Base-by-base conservation (phyloP, 1,140 invertebrate species). In the Marisa cornuarietis region DNA sequence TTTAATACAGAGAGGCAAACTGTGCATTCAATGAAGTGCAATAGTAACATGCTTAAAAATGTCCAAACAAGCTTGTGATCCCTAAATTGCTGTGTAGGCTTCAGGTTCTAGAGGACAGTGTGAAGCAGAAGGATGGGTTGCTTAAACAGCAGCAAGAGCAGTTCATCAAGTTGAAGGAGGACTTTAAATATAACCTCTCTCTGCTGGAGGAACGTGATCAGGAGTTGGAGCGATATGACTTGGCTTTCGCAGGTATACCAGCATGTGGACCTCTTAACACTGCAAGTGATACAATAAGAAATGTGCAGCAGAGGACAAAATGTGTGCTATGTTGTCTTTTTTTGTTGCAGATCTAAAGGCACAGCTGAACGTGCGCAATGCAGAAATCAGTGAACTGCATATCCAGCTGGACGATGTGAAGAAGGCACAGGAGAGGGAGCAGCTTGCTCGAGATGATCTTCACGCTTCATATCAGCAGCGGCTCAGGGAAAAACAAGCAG, bases 181-280 rank as follows among this genome's bases (percentile, higher is more conserved):
- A 90, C 81, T 91, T 91, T 81, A 90, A 91, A 77, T 91, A 90
- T 77, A 91, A 91, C 76, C 79, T 91, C 14, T 87, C 86, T 76
- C 81, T 91, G 18, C 66, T 91, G 16, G 86, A 87, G 71, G 89
- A 91, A 54, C 83, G 90, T 79, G 90, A 91, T 76, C 80, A 85
- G 51, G 90, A 91, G 79, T 78, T 91, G 49, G 88, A 90, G 76
- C 86, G 84, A 82, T 90, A 89, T 86, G 90, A 91, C 83, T 76
- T 82, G 24, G 78, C 84, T 31, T 85, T 88, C 77, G 66, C 83
- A 82, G 89, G 89, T 90, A 81, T 13, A n/a, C 54, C 54, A 14
- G 54, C 11, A 11, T n/a, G n/a, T n/a, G n/a, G n/a, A 42, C 31
- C 31, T 42, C 31, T n/a, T 42, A 42, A 42, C 31, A 42, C 31